Evolutionary conservation across 1,140 invertebrate genomes (phyloP), one percentile per base, ranked within the genome.

Genomic region (Araneus ventricosus): DNA sequence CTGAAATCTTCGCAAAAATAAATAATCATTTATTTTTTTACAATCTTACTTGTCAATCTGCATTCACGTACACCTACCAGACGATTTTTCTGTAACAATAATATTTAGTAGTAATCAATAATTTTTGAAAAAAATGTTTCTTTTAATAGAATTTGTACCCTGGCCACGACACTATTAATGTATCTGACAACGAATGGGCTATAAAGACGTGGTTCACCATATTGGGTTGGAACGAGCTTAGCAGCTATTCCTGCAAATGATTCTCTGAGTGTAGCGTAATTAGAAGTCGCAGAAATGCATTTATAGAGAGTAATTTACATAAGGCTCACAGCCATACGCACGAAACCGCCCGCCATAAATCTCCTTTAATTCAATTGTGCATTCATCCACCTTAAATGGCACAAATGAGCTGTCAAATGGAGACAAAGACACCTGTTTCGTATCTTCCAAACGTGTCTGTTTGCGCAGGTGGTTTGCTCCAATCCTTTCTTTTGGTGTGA

Each of bases 351-450:
- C 70, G 30, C 30, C 70, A 75, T 75, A 75, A 75, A 75, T 75
- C 70, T 75, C 30, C 30, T 17, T 22, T 75, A 75, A 75, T 75
- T 37, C 30, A 34, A 34, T 75, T 75, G 27, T 63, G 22, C 24
- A 7, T 63, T n/a, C 8, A 63, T 5, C n/a, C 59, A n/a, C 7
- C 59, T 63, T 63, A 63, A 63, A 63, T n/a, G 59, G 59, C 59
- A 22, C 59, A 63, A 63, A 63, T 63, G 59, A 63, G 59, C 70
- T 37, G 27, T 37, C 10, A 37, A 75, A 5, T 20, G 34, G 63
- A 30, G 27, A 8, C 24, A 70, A 70, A 75, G 70, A 75, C 70
- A 75, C 70, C 70, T 75, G 70, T 75, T 75, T 75, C 70, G 14
- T 20, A 34, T 30, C 34, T 27, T 67, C 27, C 27, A n/a, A 27